These are phyloP conservation scores for Bujurquina vittata DNA, from an alignment of 2,113 vertebrate genomes.

Conservation along the genomic window DNA sequence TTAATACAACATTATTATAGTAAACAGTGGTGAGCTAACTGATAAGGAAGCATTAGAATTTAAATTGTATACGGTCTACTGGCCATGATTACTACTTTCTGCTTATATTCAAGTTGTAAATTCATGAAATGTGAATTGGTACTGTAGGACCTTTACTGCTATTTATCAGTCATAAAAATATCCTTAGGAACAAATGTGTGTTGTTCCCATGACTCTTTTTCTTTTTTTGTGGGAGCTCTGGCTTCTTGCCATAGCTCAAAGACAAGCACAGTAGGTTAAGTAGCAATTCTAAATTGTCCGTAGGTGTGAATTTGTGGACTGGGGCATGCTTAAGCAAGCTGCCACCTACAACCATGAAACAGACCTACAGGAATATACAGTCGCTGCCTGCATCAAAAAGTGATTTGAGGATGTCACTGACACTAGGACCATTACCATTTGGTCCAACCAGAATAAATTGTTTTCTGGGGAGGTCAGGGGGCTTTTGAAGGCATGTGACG, in stretches of 20 bases:
- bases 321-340: too few relatives aligned
- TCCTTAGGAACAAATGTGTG: background rate
- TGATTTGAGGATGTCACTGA: too few relatives aligned
- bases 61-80: slow-evolving; percentile 31
- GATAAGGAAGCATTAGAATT: slow-evolving; percentile 30
- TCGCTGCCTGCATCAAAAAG: too few relatives aligned
- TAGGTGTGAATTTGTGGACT: background rate
- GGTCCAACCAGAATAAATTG: too few relatives aligned
- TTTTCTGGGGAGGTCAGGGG: too few relatives aligned
- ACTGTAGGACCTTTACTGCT: slow-evolving; percentile 3
- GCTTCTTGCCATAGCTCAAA: background rate
- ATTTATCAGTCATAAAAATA: background rate
- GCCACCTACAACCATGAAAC: too few relatives aligned
- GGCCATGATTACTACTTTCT: slow-evolving; percentile 1
- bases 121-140: slow-evolving; percentile 12
- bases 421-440: too few relatives aligned
- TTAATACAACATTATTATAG: slow-evolving; percentile 30
- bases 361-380: too few relatives aligned
- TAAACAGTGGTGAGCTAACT: slow-evolving; percentile 20
- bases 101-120: slow-evolving; percentile 7
- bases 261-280: background rate
- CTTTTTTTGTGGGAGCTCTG: background rate
- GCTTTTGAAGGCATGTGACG: too few relatives aligned
- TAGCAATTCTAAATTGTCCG: background rate
- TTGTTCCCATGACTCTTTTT: background rate